Conservation (phyloP, 2,113 vertebrate genomes). For the Oncorhynchus nerka region DNA sequence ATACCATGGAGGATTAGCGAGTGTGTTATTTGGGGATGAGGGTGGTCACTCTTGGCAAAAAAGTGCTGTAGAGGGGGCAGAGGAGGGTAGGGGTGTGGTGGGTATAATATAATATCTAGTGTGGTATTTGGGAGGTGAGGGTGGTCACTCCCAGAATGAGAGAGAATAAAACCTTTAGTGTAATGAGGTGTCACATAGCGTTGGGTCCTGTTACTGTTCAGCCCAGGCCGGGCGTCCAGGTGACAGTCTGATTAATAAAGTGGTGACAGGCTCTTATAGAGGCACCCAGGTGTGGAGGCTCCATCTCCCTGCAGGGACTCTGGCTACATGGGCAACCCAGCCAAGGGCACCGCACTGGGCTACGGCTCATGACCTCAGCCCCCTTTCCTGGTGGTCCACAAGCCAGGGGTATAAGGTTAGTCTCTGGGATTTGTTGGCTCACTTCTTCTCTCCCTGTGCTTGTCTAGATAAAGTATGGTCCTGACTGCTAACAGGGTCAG, state of each 20-base stretch:
- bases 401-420: constrained; percentile 23
- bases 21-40: no score
- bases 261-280: background rate
- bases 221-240: background rate
- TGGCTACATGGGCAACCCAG: background rate
- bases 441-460: constrained; percentile 21
- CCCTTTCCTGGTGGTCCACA: constrained; percentile 14
- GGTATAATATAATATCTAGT: background rate
- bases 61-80: background rate
- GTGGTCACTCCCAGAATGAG: background rate
- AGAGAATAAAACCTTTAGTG: background rate
- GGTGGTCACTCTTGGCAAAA: no score
- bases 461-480: constrained; percentile 8
- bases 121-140: background rate
- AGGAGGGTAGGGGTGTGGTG: background rate
- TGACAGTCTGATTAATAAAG: background rate
- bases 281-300: background rate
- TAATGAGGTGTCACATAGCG: background rate
- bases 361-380: background rate
- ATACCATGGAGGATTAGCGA: background rate
- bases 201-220: background rate
- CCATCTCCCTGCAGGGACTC: background rate
- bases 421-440: constrained; percentile 22
- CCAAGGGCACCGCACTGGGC: background rate
- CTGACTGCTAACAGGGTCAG: constrained; percentile 33